Base-by-base conservation (phyloP, 2,113 vertebrate genomes). In the Paracyprichromis sp. region DNA sequence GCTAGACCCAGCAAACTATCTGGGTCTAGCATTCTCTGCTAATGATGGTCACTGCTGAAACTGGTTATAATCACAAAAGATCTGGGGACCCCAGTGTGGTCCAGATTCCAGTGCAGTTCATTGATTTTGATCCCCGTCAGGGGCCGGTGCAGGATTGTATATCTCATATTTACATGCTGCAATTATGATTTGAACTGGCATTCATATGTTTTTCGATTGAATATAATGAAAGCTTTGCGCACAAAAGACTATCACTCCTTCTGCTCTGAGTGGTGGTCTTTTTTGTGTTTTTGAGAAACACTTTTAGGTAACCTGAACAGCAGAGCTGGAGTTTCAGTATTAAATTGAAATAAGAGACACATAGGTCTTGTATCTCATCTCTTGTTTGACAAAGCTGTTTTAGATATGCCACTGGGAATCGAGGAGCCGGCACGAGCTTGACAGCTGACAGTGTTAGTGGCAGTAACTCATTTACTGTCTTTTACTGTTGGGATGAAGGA, bases 1-100 rank as follows among this genome's bases (percentile, higher is more conserved):
- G 61, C 1, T 66, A 66, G 61, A 66, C 92, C 94, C 86, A 85
- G 90, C 69, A 93, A 94, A 93, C 45, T 93, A 92, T 94, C 34
- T 57, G 76, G 80, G 57, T 85, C 85, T 69, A 17, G 66, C 88
- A 88, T 92, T 92, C 82, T 89, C 84, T 86, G 83, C 45, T 14
- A 85, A 54, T 86, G 63, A 86, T 52, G 89, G 88, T 80, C 11
- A 5, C 53, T 56, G 84, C 78, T 92, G 59, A 87, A 83, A 83
- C 34, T 47, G 59, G 80, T 90, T 83, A 45, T 52, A 57, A 47
- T 80, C 66, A 83, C 61, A 87, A 86, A 89, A 79, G 52, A 85
- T 47, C 59, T 43, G 82, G 61, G 59, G 56, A 43, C 29, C 17
- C 17, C 13, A 4, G 79, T 84, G 63, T 89, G 36, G 24, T 63